These are phyloP conservation scores for Tursiops truncatus DNA, from an alignment of 2,113 vertebrate genomes.

Conservation along the genomic window DNA sequence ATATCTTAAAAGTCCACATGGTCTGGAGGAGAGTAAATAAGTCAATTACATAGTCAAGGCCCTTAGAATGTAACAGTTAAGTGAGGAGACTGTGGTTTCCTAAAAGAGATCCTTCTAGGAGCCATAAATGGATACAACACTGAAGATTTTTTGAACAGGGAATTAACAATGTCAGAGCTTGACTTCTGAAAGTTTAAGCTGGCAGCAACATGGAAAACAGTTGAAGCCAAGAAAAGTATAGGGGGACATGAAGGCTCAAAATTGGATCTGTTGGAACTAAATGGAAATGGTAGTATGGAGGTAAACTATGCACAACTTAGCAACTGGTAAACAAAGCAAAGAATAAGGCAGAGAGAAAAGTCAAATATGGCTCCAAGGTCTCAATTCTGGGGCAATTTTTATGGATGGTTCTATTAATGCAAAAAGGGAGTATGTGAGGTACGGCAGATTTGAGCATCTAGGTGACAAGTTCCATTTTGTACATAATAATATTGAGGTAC, in stretches of 20 bases:
- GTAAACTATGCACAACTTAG: background rate
- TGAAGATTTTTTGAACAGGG: background rate
- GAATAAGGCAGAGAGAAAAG: background rate
- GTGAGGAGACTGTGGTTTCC: background rate
- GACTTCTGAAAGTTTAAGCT: background rate
- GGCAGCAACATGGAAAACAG: background rate
- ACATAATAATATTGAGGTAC: background rate
- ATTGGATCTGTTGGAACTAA: background rate
- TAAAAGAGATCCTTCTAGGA: background rate
- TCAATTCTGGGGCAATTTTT: background rate
- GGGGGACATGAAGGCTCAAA: background rate
- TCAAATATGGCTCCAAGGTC: background rate
- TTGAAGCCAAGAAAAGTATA: background rate
- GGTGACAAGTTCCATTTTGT: background rate
- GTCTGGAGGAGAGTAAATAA: background rate
- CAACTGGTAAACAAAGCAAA: background rate
- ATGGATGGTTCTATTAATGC: background rate
- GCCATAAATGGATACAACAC: background rate
- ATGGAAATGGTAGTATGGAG: background rate
- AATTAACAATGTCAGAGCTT: background rate
- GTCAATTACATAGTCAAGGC: background rate
- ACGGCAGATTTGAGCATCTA: background rate
- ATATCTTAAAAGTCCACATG: background rate
- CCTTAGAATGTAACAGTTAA: background rate
- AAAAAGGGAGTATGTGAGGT: background rate